phyloP scores from a whole-genome alignment of 2,797 vertebrate species.

The Xyrichtys novacula region DNA sequence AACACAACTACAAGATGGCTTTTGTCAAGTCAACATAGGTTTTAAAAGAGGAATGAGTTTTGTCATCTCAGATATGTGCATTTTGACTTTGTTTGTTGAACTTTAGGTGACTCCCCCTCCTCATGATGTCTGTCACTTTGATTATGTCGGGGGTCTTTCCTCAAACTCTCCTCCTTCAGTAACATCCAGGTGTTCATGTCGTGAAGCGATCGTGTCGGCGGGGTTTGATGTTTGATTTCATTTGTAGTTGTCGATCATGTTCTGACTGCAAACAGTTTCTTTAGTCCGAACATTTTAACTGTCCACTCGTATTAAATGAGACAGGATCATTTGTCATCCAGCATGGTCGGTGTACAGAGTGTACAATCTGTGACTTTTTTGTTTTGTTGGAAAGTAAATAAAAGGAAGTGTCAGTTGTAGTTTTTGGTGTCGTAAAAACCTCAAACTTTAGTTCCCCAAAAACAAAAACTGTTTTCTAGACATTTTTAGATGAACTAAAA shows the following conservation, averaged over 20 bases:
- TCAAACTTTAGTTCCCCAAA: neutral
- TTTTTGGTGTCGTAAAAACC: neutral
- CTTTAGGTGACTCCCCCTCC: neutral
- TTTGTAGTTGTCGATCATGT: neutral
- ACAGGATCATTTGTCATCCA: constrained; percentile 14
- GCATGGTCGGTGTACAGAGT: constrained; percentile 26
- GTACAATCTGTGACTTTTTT: constrained; percentile 46
- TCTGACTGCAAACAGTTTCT: constrained; percentile 17
- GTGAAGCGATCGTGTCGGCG: neutral
- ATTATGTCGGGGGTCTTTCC: constrained; percentile 1
- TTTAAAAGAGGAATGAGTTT: constrained; percentile 28
- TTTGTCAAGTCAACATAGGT: constrained; percentile 89
- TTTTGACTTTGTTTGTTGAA: constrained; percentile 50
- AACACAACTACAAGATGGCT: constrained; percentile 89
- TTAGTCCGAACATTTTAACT: constrained; percentile 44
- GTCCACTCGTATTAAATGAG: constrained; percentile 22
- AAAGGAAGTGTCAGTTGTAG: constrained; percentile 35
- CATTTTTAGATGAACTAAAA: no score
- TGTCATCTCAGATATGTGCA: constrained; percentile 61
- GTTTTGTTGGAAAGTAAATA: constrained; percentile 50
- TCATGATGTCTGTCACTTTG: constrained; percentile 17
- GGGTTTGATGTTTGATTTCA: neutral
- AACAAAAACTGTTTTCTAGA: no score
- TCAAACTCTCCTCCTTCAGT: neutral
- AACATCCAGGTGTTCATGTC: constrained; percentile 2